Evolutionary conservation across 2,888 invertebrate genomes (phyloP).

Genomic region (Leucoptera coffeella): DNA sequence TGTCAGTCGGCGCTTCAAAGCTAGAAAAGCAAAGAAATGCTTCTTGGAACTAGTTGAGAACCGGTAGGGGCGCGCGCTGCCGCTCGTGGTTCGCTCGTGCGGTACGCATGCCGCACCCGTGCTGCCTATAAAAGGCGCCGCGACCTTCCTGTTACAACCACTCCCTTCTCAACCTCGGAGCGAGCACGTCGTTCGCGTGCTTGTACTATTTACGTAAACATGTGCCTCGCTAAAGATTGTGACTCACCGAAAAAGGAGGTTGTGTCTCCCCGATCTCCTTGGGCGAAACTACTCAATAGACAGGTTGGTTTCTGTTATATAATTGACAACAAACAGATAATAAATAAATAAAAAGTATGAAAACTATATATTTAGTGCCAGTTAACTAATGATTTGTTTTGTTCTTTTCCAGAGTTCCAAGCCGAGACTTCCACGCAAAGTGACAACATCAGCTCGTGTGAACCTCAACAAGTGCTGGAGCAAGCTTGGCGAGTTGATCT

Average conservation of each 20-base stretch:
- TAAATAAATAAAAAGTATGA: not conserved
- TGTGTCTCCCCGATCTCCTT: conserved; percentile 45
- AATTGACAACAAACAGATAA: not conserved
- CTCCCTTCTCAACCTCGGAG: conserved; percentile 32
- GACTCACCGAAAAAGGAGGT: conserved; percentile 36
- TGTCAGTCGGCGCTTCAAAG: conserved; percentile 46
- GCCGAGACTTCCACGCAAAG: conserved; percentile 50
- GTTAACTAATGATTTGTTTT: conserved; percentile 1
- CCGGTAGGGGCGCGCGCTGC: conserved; percentile 29
- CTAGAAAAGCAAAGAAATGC: too few relatives aligned
- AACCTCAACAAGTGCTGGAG: conserved; percentile 62
- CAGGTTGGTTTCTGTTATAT: conserved; percentile 23
- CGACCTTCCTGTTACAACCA: conserved; percentile 43
- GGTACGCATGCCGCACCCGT: conserved; percentile 16
- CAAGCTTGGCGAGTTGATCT: conserved; percentile 53
- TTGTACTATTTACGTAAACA: conserved; percentile 14
- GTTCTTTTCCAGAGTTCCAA: conserved; percentile 41
- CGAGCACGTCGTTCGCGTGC: conserved; percentile 21
- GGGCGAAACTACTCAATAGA: conserved; percentile 49
- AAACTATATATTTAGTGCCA: not conserved
- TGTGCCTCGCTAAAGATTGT: conserved; percentile 52
- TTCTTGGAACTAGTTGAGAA: too few relatives aligned
- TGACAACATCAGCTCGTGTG: conserved; percentile 51
- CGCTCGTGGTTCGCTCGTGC: conserved; percentile 16
- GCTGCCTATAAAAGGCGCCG: conserved; percentile 25